Evolutionary conservation across 2,797 vertebrate genomes (phyloP).

Genomic region (Lepilemur septentrionalis): DNA sequence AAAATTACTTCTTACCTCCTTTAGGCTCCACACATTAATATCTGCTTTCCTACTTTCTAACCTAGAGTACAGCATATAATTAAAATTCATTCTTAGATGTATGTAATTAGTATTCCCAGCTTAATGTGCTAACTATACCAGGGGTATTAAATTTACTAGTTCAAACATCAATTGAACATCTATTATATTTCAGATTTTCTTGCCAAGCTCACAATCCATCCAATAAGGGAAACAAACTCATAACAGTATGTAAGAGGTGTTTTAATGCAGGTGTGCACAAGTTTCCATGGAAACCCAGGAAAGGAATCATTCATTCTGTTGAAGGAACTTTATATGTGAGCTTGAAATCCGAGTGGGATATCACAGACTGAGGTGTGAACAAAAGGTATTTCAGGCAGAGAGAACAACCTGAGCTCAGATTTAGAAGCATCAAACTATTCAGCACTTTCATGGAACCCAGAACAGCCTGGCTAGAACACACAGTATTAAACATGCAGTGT

Average conservation of each 20-base stretch:
- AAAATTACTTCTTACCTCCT: not conserved
- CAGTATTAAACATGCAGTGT: not conserved
- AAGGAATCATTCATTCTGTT: conserved; percentile 10
- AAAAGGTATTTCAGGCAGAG: conserved; percentile 32
- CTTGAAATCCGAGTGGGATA: not conserved
- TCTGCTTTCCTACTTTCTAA: conserved; percentile 18
- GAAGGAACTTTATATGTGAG: not conserved
- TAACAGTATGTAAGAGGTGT: not conserved
- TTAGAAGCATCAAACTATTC: not conserved
- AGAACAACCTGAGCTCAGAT: not conserved
- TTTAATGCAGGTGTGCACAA: not conserved
- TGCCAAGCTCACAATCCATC: not conserved
- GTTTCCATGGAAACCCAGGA: not conserved
- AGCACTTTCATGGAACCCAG: not conserved
- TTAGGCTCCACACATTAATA: not conserved
- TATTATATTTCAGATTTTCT: not conserved
- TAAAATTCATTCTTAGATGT: conserved; percentile 6
- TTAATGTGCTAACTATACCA: not conserved
- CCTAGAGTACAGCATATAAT: not conserved
- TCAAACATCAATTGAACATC: not conserved
- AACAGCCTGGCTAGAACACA: not conserved
- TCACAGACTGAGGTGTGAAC: not conserved
- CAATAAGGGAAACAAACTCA: not conserved
- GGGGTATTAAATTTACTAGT: not conserved
- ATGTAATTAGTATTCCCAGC: not conserved